Percentiles rank a stretch among this genome's conserved stretches.
Conservation (phyloP, 1,140 invertebrate genomes). For the Drosophila lacertosa region DNA sequence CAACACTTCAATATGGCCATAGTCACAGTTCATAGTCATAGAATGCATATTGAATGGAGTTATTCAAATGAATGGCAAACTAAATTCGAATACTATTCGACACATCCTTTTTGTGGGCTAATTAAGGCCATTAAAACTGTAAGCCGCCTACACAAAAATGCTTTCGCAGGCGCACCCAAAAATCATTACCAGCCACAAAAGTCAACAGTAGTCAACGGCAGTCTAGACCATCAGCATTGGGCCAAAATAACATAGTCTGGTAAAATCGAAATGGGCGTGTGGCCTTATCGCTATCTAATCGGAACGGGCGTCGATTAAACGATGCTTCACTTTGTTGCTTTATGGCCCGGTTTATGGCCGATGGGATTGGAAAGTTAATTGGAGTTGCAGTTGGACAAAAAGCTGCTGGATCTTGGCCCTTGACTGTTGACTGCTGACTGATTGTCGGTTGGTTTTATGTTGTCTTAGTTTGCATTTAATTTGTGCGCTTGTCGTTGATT, state of each 20-base stretch:
- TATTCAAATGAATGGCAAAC: neutral
- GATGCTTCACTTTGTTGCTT: conserved; percentile 53
- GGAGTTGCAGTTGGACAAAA: conserved; percentile 32
- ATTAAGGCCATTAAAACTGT: conserved; percentile 1
- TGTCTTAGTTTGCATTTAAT: conserved; percentile 70
- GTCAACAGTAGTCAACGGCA: neutral
- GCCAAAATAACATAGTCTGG: neutral
- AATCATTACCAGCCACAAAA: neutral
- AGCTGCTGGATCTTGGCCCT: conserved; percentile 15
- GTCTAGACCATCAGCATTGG: neutral
- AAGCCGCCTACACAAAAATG: conserved; percentile 1
- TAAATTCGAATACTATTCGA: too few species aligned
- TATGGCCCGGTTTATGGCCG: conserved; percentile 15
- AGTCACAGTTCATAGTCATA: too few species aligned
- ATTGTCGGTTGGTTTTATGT: conserved; percentile 60
- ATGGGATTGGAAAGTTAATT: conserved; percentile 65
- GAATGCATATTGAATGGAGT: neutral
- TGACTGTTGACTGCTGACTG: conserved; percentile 56
- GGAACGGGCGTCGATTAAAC: conserved; percentile 52
- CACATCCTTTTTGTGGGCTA: neutral
- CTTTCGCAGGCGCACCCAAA: neutral
- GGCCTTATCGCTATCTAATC: conserved; percentile 57
- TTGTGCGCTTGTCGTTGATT: conserved; percentile 79
- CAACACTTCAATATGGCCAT: too few species aligned
- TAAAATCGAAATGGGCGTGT: too few species aligned